Percentiles rank a stretch among this genome's conserved stretches.
phyloP scores from a whole-genome alignment of 2,888 invertebrate species.

The Choreutis nemorana region DNA sequence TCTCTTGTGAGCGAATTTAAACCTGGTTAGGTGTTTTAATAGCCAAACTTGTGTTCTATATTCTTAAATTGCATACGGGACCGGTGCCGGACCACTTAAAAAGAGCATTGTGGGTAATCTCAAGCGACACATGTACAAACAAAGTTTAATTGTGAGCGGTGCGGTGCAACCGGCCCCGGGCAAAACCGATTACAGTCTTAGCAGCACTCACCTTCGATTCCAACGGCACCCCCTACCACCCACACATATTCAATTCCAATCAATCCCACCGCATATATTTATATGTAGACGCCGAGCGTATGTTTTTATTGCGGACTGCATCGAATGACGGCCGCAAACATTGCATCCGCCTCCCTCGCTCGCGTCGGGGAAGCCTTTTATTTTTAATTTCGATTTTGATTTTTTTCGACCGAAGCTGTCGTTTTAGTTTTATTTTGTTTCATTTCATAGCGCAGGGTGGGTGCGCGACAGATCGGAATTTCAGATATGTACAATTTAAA shows the following conservation, averaged over 20 bases:
- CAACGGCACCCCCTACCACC: constrained; percentile 28
- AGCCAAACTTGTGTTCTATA: constrained; percentile 39
- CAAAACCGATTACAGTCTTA: constrained; percentile 67
- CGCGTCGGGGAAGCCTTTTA: constrained; percentile 50
- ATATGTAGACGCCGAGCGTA: constrained; percentile 49
- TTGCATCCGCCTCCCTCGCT: constrained; percentile 54
- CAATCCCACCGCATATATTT: constrained; percentile 61
- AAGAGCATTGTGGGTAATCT: constrained; percentile 64
- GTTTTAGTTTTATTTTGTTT: constrained; percentile 64
- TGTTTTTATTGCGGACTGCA: constrained; percentile 64
- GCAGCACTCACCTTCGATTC: constrained; percentile 61
- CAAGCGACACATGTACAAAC: constrained; percentile 64
- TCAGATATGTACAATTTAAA: constrained; percentile 68
- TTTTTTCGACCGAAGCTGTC: constrained; percentile 57
- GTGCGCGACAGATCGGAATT: constrained; percentile 66
- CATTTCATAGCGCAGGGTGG: constrained; percentile 65
- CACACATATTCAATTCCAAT: constrained; percentile 65
- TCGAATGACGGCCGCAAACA: constrained; percentile 63
- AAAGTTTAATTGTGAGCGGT: constrained; percentile 64
- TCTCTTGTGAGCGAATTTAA: too few species aligned
- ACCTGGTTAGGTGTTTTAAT: constrained; percentile 23
- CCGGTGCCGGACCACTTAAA: constrained; percentile 56
- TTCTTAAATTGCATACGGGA: constrained; percentile 59
- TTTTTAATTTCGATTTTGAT: constrained; percentile 66
- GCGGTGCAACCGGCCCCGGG: constrained; percentile 34